These are phyloP conservation scores for Piezodorus guildinii DNA, from an alignment of 1,140 invertebrate species.

Conservation along the genomic window DNA sequence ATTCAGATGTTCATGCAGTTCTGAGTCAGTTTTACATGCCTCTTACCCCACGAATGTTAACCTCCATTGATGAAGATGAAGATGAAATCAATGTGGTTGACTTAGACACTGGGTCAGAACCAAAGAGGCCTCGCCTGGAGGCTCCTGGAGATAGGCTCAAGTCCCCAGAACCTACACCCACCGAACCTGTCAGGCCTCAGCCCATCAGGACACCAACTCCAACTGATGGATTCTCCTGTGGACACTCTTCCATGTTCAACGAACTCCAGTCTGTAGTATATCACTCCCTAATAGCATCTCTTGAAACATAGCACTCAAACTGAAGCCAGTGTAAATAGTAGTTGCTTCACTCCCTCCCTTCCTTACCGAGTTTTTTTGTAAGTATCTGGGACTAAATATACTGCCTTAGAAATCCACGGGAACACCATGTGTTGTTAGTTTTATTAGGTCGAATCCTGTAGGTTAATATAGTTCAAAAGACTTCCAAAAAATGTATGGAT, in stretches of 20 bases:
- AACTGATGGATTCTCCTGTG: conserved; percentile 38
- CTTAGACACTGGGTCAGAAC: conserved; percentile 27
- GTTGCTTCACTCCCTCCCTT: conserved; percentile 7
- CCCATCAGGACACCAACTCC: conserved; percentile 6
- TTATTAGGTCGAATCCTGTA: conserved; percentile 13
- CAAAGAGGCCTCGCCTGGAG: conserved; percentile 25
- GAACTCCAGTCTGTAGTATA: conserved; percentile 54
- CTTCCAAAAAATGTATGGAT: not conserved
- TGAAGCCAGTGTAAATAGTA: not conserved
- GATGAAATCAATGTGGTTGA: conserved; percentile 33
- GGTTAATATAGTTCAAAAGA: conserved; percentile 12
- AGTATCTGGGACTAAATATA: conserved; percentile 14
- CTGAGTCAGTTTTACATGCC: conserved; percentile 60
- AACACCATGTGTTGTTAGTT: conserved; percentile 16
- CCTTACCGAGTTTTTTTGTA: not conserved
- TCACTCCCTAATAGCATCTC: conserved; percentile 53
- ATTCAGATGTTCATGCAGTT: conserved; percentile 46
- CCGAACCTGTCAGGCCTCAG: conserved; percentile 19
- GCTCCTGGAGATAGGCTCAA: conserved; percentile 26
- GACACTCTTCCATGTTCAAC: conserved; percentile 53
- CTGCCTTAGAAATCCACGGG: conserved; percentile 22
- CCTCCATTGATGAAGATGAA: conserved; percentile 49
- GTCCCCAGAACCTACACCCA: conserved; percentile 4
- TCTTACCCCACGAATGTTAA: conserved; percentile 51
- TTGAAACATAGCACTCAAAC: conserved; percentile 45